Percentiles rank a stretch among this genome's conserved stretches.
These are phyloP conservation scores for Aurelia aurita complex sp. Pacific DNA, from an alignment of 30 jellyfish, hydroid and myxozoan genomes.

Conservation along the genomic window DNA sequence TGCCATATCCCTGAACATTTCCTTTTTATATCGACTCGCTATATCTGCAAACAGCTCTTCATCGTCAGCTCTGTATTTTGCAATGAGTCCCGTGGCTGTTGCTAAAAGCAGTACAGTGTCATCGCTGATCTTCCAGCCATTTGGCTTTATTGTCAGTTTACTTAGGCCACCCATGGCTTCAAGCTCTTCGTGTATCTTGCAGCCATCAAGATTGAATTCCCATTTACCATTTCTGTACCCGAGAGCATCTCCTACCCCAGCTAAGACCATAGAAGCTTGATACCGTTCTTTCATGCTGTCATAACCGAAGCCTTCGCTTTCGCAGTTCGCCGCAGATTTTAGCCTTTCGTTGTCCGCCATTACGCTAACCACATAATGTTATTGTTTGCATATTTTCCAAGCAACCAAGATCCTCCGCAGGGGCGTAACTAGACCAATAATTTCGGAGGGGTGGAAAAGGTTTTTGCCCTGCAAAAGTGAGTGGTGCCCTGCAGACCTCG, in stretches of 20 bases:
- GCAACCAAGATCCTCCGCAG: no score
- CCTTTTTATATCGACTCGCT: conserved; percentile 68
- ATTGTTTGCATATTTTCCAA: no score
- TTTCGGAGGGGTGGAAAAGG: no score
- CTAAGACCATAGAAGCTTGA: conserved; percentile 85
- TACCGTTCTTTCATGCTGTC: conserved; percentile 25
- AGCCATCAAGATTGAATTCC: conserved; percentile 92
- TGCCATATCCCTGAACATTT: conserved; percentile 71
- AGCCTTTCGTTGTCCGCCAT: no score
- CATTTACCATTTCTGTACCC: conserved; percentile 91
- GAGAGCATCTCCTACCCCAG: conserved; percentile 98
- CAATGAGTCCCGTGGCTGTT: conserved; percentile 84
- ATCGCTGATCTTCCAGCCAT: conserved; percentile 88
- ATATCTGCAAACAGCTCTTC: conserved; percentile 64
- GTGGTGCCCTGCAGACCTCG: no score
- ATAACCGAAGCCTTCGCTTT: no score
- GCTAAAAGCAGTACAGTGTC: conserved; percentile 90
- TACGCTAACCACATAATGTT: no score
- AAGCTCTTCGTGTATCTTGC: conserved; percentile 76
- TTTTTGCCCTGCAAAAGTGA: no score
- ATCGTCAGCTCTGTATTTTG: conserved; percentile 31
- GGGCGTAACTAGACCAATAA: no score
- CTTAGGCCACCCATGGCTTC: conserved; percentile 79
- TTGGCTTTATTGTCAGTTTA: conserved; percentile 35
- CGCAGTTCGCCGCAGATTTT: no score